Percentiles rank a stretch among this genome's conserved stretches.
Evolutionary conservation across 2,113 vertebrate species (phyloP).

Genomic region (Hoplias malabaricus): DNA sequence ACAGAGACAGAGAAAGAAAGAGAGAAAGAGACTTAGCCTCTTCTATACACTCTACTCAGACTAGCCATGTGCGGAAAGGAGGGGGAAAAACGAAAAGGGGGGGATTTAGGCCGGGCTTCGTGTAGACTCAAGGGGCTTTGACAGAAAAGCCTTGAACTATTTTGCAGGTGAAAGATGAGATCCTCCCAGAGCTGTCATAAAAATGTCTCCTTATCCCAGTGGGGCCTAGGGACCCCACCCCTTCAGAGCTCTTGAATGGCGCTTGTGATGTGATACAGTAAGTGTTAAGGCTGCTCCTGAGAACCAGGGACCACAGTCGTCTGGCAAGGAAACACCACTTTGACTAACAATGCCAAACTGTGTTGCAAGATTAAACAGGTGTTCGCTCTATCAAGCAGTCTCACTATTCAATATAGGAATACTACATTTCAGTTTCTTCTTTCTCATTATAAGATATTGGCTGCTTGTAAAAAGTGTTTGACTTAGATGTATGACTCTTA

Average conservation of each 20-base stretch:
- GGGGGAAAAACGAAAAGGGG: slow-evolving; percentile 47
- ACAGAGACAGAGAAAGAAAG: slow-evolving; percentile 53
- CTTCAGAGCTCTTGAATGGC: slow-evolving; percentile 40
- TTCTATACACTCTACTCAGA: slow-evolving; percentile 85
- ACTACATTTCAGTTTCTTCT: not conserved
- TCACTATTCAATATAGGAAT: not conserved
- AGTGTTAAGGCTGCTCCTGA: slow-evolving; percentile 45
- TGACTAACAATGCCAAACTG: slow-evolving; percentile 43
- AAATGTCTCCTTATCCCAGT: slow-evolving; percentile 83
- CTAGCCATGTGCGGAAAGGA: slow-evolving; percentile 71
- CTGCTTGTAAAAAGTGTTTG: not conserved
- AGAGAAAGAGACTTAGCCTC: slow-evolving; percentile 55
- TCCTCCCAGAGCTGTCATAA: slow-evolving; percentile 87
- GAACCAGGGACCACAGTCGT: slow-evolving; percentile 31
- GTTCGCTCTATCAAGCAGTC: slow-evolving; percentile 9
- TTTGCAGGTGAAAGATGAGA: slow-evolving; percentile 93
- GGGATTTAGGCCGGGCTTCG: slow-evolving; percentile 75
- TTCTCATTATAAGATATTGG: not conserved
- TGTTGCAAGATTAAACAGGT: slow-evolving; percentile 33
- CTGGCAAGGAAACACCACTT: slow-evolving; percentile 33
- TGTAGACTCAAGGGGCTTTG: slow-evolving; percentile 63
- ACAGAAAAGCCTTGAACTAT: slow-evolving; percentile 92
- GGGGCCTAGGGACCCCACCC: slow-evolving; percentile 67
- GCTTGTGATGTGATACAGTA: slow-evolving; percentile 55
- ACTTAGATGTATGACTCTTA: no score